Evolutionary conservation across 2,797 vertebrate genomes (phyloP).

Genomic region (Typhlichthys subterraneus): DNA sequence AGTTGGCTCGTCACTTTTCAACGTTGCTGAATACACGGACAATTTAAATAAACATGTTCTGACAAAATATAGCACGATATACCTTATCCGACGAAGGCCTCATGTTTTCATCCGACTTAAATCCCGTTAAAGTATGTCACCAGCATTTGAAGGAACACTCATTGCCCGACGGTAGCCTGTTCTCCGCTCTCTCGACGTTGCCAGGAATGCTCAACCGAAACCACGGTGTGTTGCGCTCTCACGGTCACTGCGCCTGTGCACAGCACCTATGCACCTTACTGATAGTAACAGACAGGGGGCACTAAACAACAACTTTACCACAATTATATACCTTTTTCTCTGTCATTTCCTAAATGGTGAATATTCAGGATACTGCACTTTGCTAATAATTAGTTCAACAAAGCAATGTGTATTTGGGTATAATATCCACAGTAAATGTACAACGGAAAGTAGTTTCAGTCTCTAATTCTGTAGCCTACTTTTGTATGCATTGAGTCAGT

Average conservation of each 20-base stretch:
- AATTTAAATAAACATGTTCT: constrained; percentile 35
- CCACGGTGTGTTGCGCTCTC: constrained; percentile 70
- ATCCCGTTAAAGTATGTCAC: constrained; percentile 56
- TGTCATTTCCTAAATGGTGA: not conserved
- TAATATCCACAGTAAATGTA: not conserved
- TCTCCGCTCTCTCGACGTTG: constrained; percentile 59
- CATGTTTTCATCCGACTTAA: constrained; percentile 38
- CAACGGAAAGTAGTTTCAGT: too few species aligned
- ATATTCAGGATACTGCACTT: not conserved
- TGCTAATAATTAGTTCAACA: not conserved
- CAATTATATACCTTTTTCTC: not conserved
- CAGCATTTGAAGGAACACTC: constrained; percentile 50
- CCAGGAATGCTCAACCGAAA: constrained; percentile 82
- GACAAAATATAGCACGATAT: constrained; percentile 13
- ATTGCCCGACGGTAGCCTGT: constrained; percentile 50
- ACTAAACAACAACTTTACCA: constrained; percentile 7
- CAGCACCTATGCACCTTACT: constrained; percentile 40
- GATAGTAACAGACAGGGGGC: constrained; percentile 64
- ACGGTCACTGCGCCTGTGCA: constrained; percentile 68
- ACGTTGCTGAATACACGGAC: constrained; percentile 57
- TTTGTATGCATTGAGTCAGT: not conserved
- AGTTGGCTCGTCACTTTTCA: constrained; percentile 71
- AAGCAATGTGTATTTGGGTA: not conserved
- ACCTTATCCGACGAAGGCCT: constrained; percentile 49
- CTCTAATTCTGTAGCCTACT: too few species aligned